Percentiles rank a stretch among this genome's conserved stretches.
Conservation (phyloP, 1,140 invertebrate genomes). For the Drosophila eugracilis region DNA sequence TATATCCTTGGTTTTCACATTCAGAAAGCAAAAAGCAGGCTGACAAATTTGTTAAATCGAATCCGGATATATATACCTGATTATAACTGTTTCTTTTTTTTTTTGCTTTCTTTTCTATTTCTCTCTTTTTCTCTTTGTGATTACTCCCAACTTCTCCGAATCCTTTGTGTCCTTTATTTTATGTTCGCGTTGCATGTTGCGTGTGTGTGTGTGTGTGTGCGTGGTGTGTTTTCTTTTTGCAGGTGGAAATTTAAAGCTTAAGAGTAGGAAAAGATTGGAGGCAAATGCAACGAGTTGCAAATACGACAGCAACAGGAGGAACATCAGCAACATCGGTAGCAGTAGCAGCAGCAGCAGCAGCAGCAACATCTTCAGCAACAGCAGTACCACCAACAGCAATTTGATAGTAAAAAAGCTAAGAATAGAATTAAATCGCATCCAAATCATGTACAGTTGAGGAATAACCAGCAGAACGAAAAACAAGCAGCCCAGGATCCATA, state of each 20-base stretch:
- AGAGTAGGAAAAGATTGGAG: slow-evolving; percentile 19
- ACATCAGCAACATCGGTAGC: not conserved
- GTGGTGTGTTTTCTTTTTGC: slow-evolving; percentile 37
- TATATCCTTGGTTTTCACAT: slow-evolving; percentile 1
- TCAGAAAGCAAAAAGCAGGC: slow-evolving; percentile 15
- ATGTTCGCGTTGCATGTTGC: slow-evolving; percentile 4
- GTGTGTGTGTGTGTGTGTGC: slow-evolving; percentile 10
- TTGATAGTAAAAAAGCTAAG: slow-evolving; percentile 66
- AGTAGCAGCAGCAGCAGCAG: not conserved
- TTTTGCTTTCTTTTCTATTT: slow-evolving; percentile 39
- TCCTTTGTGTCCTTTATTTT: slow-evolving; percentile 7
- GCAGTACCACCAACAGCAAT: slow-evolving; percentile 38
- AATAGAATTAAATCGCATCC: slow-evolving; percentile 68
- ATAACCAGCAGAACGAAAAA: slow-evolving; percentile 7
- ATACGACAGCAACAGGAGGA: not conserved
- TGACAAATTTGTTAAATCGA: slow-evolving; percentile 2
- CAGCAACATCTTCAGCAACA: slow-evolving; percentile 10
- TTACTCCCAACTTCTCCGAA: slow-evolving; percentile 8
- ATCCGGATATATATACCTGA: slow-evolving; percentile 33
- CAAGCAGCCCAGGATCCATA: slow-evolving; percentile 23
- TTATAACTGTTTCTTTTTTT: slow-evolving; percentile 34
- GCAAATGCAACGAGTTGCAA: not conserved
- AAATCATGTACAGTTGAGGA: slow-evolving; percentile 66
- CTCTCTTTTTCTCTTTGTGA: slow-evolving; percentile 29
- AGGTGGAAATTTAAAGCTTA: slow-evolving; percentile 25